Evolutionary conservation across 2,113 vertebrate species (phyloP), one percentile per base, ranked within the genome.

Genomic region (Melanerpes formicivorus): DNA sequence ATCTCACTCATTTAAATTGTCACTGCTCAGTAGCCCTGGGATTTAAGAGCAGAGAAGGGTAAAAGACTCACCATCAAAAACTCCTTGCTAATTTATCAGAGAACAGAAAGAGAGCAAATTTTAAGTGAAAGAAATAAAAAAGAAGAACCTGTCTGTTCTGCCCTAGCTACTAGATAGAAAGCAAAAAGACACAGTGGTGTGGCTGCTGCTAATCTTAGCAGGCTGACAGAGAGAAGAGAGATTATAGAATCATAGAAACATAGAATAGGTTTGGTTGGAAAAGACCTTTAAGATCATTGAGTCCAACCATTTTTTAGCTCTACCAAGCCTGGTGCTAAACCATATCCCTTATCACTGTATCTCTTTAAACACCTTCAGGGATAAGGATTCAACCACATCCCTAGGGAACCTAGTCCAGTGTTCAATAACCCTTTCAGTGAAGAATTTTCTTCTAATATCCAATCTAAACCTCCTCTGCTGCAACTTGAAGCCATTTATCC

Each of bases 1-100:
- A 96, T 96, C 94, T 96, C 90, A 73, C n/a, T 97, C 92, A 96
- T 97, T 97, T 97, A 96, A 93, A 96, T 95, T 96, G 96, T 97
- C 92, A 96, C 93, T 95, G 91, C 82, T 97, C 95, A 93, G 80
- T 89, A 96, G 84, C 85, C 78, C 65, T 88, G 94, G 88, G 94
- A 96, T 96, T 96, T 96, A 95, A 95, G 80, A 80, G 50, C 54
- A 88, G 82, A 80, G 93, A 95, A 95, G 70, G 58, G 40, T 92
- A 93, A 52, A 23, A 96, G 67, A 30, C 32, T 95, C 74, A 83
- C 97, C 95, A 95, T 93, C 93, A 95, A 93, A 96, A 97, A 89
- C 58, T 87, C 89, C 64, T 37, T 71, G 60, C 75, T 97, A 96
- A 96, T 96, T 93, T 95, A 86, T 93, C 63, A 89, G 78, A 88